Percentiles rank a stretch among this genome's conserved stretches.
Evolutionary conservation across 2,888 invertebrate genomes (phyloP).

Genomic region (Anoncus sp.): DNA sequence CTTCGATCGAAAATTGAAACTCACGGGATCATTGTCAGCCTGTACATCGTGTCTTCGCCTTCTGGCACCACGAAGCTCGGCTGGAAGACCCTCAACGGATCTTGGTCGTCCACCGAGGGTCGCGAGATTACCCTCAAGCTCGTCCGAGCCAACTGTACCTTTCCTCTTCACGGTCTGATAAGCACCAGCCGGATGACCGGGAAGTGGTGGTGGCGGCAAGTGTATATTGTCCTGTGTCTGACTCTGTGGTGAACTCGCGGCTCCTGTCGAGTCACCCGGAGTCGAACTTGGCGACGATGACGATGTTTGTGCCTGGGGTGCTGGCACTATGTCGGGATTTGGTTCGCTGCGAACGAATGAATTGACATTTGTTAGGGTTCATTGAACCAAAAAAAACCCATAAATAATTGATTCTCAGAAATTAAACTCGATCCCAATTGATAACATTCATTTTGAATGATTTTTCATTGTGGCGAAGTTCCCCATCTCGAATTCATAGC

Average conservation of each 20-base stretch:
- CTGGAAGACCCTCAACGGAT: constrained; percentile 93
- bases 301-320: constrained; percentile 92
- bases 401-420: too few relatives aligned
- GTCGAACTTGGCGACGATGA: constrained; percentile 88
- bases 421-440: too few relatives aligned
- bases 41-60: constrained; percentile 86
- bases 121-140: constrained; percentile 91
- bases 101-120: constrained; percentile 94
- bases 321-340: constrained; percentile 91
- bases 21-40: constrained; percentile 75
- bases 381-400: too few relatives aligned
- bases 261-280: constrained; percentile 85
- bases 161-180: constrained; percentile 95
- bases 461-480: not conserved
- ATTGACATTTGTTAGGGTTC: too few relatives aligned
- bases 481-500: not conserved
- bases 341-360: constrained; percentile 86
- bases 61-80: constrained; percentile 90
- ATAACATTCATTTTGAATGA: not conserved
- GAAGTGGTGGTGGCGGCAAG: constrained; percentile 91
- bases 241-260: constrained; percentile 84
- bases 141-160: constrained; percentile 87
- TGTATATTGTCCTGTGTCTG: constrained; percentile 87
- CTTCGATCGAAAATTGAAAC: constrained; percentile 48
- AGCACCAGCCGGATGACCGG: constrained; percentile 90